A percentile compares a stretch with the other conserved stretches of the same genome.
Evolutionary conservation across 2,888 invertebrate genomes (phyloP).

Genomic region (Phengaris arion): DNA sequence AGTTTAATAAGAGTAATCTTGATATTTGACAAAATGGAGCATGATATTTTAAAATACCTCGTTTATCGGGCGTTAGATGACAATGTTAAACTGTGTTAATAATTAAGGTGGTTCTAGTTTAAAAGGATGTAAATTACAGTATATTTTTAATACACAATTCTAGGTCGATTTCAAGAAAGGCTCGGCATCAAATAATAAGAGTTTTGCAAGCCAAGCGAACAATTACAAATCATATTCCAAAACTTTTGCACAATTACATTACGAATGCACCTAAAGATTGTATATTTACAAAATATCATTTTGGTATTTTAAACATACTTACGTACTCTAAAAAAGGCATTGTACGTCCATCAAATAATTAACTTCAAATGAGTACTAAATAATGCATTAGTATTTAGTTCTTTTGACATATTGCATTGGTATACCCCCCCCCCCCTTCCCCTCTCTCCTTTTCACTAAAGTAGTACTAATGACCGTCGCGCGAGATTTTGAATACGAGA

Average conservation of each 20-base stretch:
- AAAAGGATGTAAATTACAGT: not conserved
- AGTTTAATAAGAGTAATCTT: conserved; percentile 1
- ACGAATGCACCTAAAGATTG: not conserved
- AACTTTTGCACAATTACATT: conserved; percentile 8
- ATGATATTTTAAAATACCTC: not conserved
- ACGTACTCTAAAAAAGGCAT: not conserved
- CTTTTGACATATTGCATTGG: not conserved
- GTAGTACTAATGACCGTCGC: no score
- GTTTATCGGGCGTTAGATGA: no score
- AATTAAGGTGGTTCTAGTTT: no score
- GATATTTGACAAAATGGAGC: not conserved
- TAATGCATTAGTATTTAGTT: not conserved
- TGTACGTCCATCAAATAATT: not conserved
- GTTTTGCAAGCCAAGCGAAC: conserved; percentile 10
- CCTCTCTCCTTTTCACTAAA: no score
- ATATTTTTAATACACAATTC: not conserved
- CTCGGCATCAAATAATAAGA: not conserved
- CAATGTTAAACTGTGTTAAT: not conserved
- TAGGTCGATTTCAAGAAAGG: conserved; percentile 13
- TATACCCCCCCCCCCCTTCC: no score
- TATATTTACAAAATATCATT: not conserved
- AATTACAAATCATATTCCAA: conserved; percentile 18
- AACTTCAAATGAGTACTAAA: not conserved
- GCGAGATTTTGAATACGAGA: no score
- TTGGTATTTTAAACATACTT: not conserved